Percentiles rank a stretch among this genome's conserved stretches.
These are phyloP conservation scores for Muscidifurax raptorellus DNA, from an alignment of 1,140 invertebrate species.

Conservation along the genomic window DNA sequence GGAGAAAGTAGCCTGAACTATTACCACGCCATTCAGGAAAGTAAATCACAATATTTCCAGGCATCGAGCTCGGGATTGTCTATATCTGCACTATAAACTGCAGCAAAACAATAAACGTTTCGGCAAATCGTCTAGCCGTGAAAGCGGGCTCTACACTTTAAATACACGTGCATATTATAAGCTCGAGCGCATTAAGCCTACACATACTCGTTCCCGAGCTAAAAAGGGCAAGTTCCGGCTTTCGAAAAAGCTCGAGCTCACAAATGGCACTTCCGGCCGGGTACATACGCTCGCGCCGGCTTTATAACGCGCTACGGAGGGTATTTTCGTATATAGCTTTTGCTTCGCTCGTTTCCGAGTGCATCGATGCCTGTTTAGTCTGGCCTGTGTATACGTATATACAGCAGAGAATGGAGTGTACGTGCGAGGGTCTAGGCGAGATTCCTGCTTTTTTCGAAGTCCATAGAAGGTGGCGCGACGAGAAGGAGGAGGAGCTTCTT, in stretches of 20 bases:
- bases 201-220: neutral
- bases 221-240: slow-evolving; percentile 26
- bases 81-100: neutral
- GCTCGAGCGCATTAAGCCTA: neutral
- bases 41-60: neutral
- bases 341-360: slow-evolving; percentile 15
- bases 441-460: neutral
- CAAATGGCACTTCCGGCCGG: slow-evolving; percentile 36
- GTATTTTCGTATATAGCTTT: slow-evolving; percentile 35
- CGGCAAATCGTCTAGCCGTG: neutral
- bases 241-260: slow-evolving; percentile 12
- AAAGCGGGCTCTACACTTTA: neutral
- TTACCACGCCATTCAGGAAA: neutral
- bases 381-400: neutral
- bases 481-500: neutral
- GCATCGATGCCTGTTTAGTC: slow-evolving; percentile 33
- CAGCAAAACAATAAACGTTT: neutral
- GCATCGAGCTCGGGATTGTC: neutral
- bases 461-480: neutral
- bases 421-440: neutral
- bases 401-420: neutral
- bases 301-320: neutral
- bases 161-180: neutral
- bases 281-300: neutral
- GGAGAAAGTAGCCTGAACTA: slow-evolving; percentile 16